Evolutionary conservation across 2,797 vertebrate species (phyloP).

Genomic region (Channa striata): DNA sequence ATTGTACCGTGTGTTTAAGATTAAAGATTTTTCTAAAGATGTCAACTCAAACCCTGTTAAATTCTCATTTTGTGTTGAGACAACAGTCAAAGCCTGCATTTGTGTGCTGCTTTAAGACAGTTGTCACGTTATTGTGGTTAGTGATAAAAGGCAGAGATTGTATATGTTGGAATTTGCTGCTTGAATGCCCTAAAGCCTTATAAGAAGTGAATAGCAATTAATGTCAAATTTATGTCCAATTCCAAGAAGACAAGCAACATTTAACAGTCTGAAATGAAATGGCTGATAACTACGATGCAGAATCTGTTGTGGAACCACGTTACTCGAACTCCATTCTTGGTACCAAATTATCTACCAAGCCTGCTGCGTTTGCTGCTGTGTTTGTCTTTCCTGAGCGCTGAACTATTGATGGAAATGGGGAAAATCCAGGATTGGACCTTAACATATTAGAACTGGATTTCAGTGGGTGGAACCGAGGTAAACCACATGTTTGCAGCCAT

Average conservation of each 20-base stretch:
- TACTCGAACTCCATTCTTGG: constrained; percentile 56
- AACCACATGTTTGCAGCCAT: constrained; percentile 80
- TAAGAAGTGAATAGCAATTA: constrained; percentile 74
- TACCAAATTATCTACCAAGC: constrained; percentile 76
- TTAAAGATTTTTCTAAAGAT: constrained; percentile 40
- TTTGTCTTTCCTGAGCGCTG: constrained; percentile 73
- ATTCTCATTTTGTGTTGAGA: constrained; percentile 46
- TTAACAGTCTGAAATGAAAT: constrained; percentile 51
- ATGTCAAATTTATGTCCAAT: constrained; percentile 63
- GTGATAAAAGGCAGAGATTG: constrained; percentile 83
- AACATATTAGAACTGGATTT: constrained; percentile 45
- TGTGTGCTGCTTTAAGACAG: constrained; percentile 63
- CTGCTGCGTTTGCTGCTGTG: constrained; percentile 78
- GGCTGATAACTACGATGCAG: constrained; percentile 37
- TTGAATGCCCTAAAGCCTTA: constrained; percentile 89
- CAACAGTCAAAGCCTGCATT: constrained; percentile 51
- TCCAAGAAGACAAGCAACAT: constrained; percentile 54
- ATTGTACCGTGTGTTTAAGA: constrained; percentile 38
- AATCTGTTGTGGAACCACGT: constrained; percentile 47
- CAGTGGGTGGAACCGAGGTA: constrained; percentile 57
- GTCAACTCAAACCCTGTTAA: constrained; percentile 48
- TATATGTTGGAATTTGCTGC: constrained; percentile 87
- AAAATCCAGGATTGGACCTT: constrained; percentile 52
- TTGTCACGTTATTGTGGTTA: constrained; percentile 64
- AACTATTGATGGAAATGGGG: constrained; percentile 61